Base-by-base conservation (phyloP, 2,888 invertebrate genomes). In the Fragum fragum region DNA sequence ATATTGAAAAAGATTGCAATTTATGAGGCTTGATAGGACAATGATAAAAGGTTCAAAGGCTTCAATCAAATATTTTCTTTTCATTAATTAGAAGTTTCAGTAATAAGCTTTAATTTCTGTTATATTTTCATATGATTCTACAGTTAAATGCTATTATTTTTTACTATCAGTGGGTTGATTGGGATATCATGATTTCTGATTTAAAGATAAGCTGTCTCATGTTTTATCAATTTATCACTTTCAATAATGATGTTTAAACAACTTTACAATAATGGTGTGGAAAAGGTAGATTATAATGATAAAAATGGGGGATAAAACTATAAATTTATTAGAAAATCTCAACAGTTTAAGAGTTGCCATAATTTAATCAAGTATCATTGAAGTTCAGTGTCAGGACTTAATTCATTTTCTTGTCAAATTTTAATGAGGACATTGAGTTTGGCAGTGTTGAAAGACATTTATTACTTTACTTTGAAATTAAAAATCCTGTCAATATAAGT, bases 341-440 rank as follows among this genome's bases (percentile, higher is more conserved):
- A n/a, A 18, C 47, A 47, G 47, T 47, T 9, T 36, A 6, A 36
- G 32, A 36, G 9, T 36, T 36, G 32, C 9, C 32, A 36, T 36
- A 6, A 36, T 36, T 36, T 9, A 36, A 36, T 36, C 9, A 36
- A 36, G 9, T 36, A 36, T 3, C 9, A 36, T 36, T 6, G 32
- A 36, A 36, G 32, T 36, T 36, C 9, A 36, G 32, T 36, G 32
- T 36, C 32, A 36, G 9, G 3, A 36, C 5, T 3, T 36, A n/a
- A n/a, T 36, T 36, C 18, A 42, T 66, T 66, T 39, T 66, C 23
- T 14, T 66, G 66, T 66, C 42, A 42, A 14, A 61, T 42, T 21
- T 66, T 66, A 66, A 66, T 66, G 21, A 66, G 42, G 66, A 42
- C 66, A 66, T 66, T 66, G 66, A 66, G 66, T 36, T 18, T 42